Conservation (phyloP, 2,113 vertebrate species). For the Lepidothrix coronata region DNA sequence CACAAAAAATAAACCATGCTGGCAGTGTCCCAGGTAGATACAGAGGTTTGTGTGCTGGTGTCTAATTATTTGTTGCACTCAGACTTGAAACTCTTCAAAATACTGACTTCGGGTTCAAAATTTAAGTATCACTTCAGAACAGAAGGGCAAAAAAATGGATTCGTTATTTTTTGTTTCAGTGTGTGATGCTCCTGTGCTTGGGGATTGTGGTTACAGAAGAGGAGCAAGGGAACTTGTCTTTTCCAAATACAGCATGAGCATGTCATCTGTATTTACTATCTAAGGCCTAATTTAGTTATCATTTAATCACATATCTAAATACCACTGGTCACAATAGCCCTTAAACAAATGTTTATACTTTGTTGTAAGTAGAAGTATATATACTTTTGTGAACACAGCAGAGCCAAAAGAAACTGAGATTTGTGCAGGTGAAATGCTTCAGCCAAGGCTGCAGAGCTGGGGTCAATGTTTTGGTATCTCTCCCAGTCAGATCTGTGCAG, state of each 20-base stretch:
- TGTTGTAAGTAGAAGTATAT: background rate
- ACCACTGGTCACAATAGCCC: background rate
- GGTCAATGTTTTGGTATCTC: background rate
- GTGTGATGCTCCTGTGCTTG: background rate
- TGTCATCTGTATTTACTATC: background rate
- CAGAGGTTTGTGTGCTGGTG: background rate
- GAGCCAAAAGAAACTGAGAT: background rate
- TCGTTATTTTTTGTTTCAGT: background rate
- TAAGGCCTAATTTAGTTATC: background rate
- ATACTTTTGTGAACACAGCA: background rate
- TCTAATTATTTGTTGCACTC: background rate
- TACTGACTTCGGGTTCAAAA: background rate
- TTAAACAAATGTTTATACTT: background rate
- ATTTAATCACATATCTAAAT: background rate
- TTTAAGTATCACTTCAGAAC: background rate
- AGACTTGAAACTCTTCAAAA: background rate
- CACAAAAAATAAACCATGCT: fast-evolving
- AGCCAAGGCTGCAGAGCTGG: background rate
- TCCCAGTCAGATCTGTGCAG: background rate
- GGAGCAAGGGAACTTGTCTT: background rate
- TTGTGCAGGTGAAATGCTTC: background rate
- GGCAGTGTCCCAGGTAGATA: background rate
- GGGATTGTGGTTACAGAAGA: background rate
- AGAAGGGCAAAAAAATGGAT: background rate
- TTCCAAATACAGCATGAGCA: background rate